These are phyloP conservation scores for Vanessa cardui DNA, from an alignment of 2,888 invertebrate genomes.

Conservation along the genomic window DNA sequence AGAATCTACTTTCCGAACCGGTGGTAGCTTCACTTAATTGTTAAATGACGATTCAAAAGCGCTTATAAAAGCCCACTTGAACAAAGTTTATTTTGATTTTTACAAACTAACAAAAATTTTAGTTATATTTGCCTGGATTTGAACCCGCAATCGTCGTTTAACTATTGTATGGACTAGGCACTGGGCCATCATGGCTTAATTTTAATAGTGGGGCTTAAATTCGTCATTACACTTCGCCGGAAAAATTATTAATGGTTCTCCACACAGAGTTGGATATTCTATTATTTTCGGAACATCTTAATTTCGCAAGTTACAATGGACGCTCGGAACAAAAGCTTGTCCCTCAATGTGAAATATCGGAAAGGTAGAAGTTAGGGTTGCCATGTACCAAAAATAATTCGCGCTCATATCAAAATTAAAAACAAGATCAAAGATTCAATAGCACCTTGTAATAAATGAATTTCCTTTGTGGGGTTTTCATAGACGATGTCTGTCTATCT, in stretches of 20 bases:
- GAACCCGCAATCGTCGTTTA: too few relatives aligned
- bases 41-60: too few relatives aligned
- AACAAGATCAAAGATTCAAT: not conserved
- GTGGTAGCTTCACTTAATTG: too few relatives aligned
- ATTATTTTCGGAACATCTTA: conserved; percentile 50
- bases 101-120: too few relatives aligned
- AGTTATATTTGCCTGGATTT: too few relatives aligned
- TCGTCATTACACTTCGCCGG: not conserved
- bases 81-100: too few relatives aligned
- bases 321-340: conserved; percentile 46
- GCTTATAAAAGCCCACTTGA: too few relatives aligned
- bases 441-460: not conserved
- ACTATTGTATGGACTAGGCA: too few relatives aligned
- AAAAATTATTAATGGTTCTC: conserved; percentile 33
- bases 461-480: not conserved
- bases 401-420: not conserved
- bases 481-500: not conserved
- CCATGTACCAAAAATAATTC: not conserved
- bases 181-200: too few relatives aligned
- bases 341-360: conserved; percentile 46
- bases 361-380: conserved; percentile 32
- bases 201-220: conserved; percentile 1
- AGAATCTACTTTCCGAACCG: too few relatives aligned
- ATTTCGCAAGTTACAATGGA: conserved; percentile 49
- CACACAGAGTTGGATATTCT: conserved; percentile 41